Percentiles rank a stretch among this genome's conserved stretches.
Evolutionary conservation across 2,888 invertebrate species (phyloP).

Genomic region (Eupithecia insigniata): DNA sequence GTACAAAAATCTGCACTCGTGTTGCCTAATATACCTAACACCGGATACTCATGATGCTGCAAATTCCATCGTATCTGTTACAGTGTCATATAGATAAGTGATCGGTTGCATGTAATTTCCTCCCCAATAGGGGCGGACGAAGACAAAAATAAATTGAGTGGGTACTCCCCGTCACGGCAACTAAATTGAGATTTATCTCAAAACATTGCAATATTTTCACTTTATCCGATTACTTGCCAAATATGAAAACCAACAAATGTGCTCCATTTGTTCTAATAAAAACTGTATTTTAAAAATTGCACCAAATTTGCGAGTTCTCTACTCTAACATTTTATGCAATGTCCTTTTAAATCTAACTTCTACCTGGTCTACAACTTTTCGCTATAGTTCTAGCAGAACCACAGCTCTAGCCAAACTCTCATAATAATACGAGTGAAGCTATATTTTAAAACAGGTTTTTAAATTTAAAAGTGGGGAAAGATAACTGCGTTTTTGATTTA

Average conservation of each 20-base stretch:
- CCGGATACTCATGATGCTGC: background rate
- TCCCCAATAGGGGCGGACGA: conserved; percentile 67
- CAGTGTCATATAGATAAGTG: conserved; percentile 60
- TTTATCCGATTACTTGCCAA: conserved; percentile 39
- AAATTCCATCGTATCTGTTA: conserved; percentile 27
- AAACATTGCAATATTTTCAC: conserved; percentile 23
- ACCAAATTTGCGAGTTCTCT: no score
- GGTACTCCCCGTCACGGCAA: conserved; percentile 55
- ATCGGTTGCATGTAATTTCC: conserved; percentile 68
- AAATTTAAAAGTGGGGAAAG: conserved; percentile 69
- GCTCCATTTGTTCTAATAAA: conserved; percentile 22
- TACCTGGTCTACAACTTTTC: background rate
- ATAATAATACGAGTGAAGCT: conserved; percentile 41
- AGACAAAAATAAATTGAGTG: conserved; percentile 67
- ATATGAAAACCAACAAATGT: conserved; percentile 27
- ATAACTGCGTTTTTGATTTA: conserved; percentile 68
- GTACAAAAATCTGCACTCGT: background rate
- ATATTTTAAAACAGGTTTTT: conserved; percentile 60
- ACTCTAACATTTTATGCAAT: background rate
- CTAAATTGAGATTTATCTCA: conserved; percentile 28
- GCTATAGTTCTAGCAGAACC: background rate
- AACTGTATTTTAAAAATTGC: conserved; percentile 1
- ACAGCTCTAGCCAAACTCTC: conserved; percentile 24
- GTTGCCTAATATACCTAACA: background rate
- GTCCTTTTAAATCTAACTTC: background rate